Conservation (phyloP, 2,797 vertebrate genomes). For the Sebastes glaucus region DNA sequence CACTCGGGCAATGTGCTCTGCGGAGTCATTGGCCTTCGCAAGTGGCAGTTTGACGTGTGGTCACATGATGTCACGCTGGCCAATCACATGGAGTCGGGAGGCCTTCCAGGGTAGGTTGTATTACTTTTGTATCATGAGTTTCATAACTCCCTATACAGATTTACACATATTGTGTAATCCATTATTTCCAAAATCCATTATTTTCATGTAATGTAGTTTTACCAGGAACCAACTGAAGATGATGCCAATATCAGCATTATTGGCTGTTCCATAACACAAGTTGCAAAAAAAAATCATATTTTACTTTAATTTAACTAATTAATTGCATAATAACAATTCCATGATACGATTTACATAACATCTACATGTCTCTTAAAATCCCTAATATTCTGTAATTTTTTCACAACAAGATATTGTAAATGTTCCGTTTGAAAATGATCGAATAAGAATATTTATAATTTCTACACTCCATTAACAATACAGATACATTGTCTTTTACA, state of each 20-base stretch:
- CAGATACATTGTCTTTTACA: background rate
- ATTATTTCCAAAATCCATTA: background rate
- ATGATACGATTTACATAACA: no score
- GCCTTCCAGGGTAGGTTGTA: constrained; percentile 90
- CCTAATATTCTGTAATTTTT: background rate
- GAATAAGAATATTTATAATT: background rate
- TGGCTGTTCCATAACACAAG: background rate
- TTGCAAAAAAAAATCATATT: background rate
- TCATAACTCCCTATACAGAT: background rate
- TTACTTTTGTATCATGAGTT: background rate
- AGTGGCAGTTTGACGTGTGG: constrained; percentile 99
- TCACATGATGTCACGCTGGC: constrained; percentile 97
- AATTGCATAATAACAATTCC: background rate
- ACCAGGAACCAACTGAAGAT: background rate
- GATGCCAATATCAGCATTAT: background rate
- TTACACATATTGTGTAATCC: no score
- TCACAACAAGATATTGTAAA: background rate
- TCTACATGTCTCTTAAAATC: background rate
- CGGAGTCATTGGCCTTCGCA: constrained; percentile 95
- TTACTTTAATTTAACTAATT: background rate
- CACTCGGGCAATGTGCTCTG: constrained; percentile 98
- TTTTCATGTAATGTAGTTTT: no score
- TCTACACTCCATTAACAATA: background rate
- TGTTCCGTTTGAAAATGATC: background rate
- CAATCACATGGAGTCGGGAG: constrained; percentile 98